Base-by-base conservation (phyloP, 64 coral and sea anemone genomes). In the Pocillopora verrucosa region DNA sequence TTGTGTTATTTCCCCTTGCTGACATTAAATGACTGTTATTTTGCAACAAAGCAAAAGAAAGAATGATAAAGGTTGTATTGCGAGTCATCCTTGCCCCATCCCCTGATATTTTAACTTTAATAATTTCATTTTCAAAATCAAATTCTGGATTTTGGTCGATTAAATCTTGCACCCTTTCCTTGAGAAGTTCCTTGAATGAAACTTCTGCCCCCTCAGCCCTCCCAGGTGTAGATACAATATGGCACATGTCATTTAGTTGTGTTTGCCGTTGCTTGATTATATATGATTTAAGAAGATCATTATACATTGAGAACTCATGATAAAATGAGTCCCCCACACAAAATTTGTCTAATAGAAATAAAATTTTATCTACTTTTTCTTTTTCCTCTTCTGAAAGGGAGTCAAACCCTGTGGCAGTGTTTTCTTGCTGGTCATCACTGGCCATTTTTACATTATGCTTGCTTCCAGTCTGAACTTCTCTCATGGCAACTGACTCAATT, bases 1-100 rank as follows among this genome's bases (percentile, higher is more conserved):
- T 61, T n/a, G n/a, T n/a, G n/a, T n/a, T n/a, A n/a, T n/a, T 61
- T 7, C 60, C 60, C 60, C 15, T 10, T 10, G 76, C 76, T 65
- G 88, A 76, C 88, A 79, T 89, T 11, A 79, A 74, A 89, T 89
- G 59, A 36, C 65, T 19, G 1, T 38, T 57, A 19, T 14, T 13
- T 58, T 90, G 76, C 56, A 90, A 16, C 16, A 90, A 72, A 11
- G 88, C 60, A 90, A 90, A 90, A 10, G 75, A 79, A 17, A 90
- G 12, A 17, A 90, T 17, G 20, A n/a, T n/a, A n/a, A n/a, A n/a
- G n/a, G n/a, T n/a, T n/a, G n/a, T n/a, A n/a, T n/a, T n/a, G n/a
- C n/a, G n/a, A n/a, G n/a, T n/a, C n/a, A n/a, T n/a, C n/a, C n/a
- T n/a, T n/a, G n/a, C n/a, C n/a, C n/a, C n/a, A n/a, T n/a, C n/a